Percentiles rank a stretch among this genome's conserved stretches.
These are phyloP conservation scores for Rhyacophila evoluta DNA, from an alignment of 2,888 invertebrate genomes.

Conservation along the genomic window DNA sequence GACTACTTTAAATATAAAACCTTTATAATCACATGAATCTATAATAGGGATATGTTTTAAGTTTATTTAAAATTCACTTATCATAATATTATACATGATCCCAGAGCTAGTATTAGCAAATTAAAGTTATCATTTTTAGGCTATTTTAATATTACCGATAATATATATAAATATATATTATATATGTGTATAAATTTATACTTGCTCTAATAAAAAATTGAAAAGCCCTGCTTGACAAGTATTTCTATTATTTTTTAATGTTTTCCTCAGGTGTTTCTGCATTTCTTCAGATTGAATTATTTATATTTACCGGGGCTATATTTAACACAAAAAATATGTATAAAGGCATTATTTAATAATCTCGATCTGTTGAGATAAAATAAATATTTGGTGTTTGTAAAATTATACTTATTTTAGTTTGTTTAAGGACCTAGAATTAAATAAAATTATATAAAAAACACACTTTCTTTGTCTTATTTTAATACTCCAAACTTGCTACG, in stretches of 20 bases:
- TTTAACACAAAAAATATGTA: neutral
- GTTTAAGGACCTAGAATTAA: conserved; percentile 24
- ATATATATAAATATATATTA: too few relatives aligned
- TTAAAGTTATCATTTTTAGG: conserved; percentile 1
- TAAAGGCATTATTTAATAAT: neutral
- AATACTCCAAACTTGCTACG: too few relatives aligned
- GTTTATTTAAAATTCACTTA: neutral
- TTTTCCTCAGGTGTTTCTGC: neutral
- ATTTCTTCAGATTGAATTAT: neutral
- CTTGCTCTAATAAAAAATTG: neutral
- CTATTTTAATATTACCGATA: neutral
- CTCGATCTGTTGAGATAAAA: neutral
- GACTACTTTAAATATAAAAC: too few relatives aligned
- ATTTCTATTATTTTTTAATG: neutral
- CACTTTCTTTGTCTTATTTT: neutral
- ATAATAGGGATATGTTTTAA: neutral
- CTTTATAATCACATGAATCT: too few relatives aligned
- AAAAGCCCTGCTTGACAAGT: neutral
- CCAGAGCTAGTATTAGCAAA: neutral
- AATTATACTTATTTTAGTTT: conserved; percentile 5
- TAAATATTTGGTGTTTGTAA: conserved; percentile 10
- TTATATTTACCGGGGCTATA: neutral
- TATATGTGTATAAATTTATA: neutral
- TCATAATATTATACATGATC: neutral
- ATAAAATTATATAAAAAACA: conserved; percentile 2